Conservation (phyloP, 2,888 invertebrate species). For the Troilus luridus region DNA sequence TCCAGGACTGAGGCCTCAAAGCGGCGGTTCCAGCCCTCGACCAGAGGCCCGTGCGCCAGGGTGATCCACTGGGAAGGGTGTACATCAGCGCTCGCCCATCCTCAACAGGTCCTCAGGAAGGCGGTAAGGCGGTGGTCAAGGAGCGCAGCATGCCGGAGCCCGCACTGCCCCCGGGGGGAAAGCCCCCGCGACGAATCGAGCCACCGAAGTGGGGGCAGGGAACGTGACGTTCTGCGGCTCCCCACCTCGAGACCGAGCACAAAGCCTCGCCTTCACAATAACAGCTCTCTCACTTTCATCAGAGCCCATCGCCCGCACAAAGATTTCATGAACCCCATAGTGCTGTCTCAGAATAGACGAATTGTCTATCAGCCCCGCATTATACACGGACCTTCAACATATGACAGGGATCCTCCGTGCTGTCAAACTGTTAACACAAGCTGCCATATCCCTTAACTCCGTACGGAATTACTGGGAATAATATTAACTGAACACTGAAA, state of each 20-base stretch:
- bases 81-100: constrained; percentile 47
- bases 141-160: constrained; percentile 32
- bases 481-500: background rate
- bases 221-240: constrained; percentile 35
- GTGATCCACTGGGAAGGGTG: constrained; percentile 50
- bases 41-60: constrained; percentile 53
- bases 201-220: constrained; percentile 34
- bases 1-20: constrained; percentile 52
- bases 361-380: constrained; percentile 35
- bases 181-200: background rate
- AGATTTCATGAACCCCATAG: constrained; percentile 37
- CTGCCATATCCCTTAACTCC: background rate
- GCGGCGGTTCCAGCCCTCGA: constrained; percentile 38
- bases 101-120: background rate
- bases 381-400: constrained; percentile 16
- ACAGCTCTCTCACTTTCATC: constrained; percentile 48
- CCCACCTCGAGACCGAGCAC: constrained; percentile 21
- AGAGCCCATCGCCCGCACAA: constrained; percentile 18
- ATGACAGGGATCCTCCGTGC: background rate
- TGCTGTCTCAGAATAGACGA: constrained; percentile 12
- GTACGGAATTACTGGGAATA: background rate
- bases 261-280: constrained; percentile 36
- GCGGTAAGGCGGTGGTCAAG: background rate
- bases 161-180: constrained; percentile 21
- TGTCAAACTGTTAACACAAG: background rate